Evolutionary conservation across 2,797 vertebrate species (phyloP).

Genomic region (Sarcoramphus papa): DNA sequence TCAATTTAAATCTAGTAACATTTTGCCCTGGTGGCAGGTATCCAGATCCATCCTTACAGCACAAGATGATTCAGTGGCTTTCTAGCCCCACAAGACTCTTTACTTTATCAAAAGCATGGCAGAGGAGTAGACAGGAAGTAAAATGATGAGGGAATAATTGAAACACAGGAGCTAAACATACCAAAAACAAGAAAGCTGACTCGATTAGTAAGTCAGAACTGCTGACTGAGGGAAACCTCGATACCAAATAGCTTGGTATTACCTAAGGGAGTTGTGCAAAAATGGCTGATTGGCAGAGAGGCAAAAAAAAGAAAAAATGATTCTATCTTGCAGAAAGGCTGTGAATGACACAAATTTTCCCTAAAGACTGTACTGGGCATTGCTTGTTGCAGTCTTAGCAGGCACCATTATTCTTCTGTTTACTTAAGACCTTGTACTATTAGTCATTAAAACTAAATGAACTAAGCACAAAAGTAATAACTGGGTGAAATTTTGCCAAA

Average conservation of each 20-base stretch:
- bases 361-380: not conserved
- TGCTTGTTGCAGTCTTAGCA: not conserved
- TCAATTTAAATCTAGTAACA: constrained; percentile 12
- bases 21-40: constrained; percentile 24
- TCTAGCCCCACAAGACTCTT: not conserved
- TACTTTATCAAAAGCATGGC: constrained; percentile 22
- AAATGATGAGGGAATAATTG: constrained; percentile 40
- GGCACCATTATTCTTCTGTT: not conserved
- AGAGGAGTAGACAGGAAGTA: not conserved
- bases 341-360: not conserved
- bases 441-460: not conserved
- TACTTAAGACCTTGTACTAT: not conserved
- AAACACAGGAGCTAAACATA: not conserved
- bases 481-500: not conserved
- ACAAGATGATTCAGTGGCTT: constrained; percentile 18
- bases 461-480: not conserved
- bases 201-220: not conserved
- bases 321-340: not conserved
- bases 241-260: not conserved
- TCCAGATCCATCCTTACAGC: not conserved
- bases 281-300: not conserved
- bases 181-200: not conserved
- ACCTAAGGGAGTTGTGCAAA: not conserved
- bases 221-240: not conserved
- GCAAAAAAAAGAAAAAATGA: not conserved